Evolutionary conservation across 2,113 vertebrate genomes (phyloP), one percentile per base, ranked within the genome.

Genomic region (Chitala chitala): DNA sequence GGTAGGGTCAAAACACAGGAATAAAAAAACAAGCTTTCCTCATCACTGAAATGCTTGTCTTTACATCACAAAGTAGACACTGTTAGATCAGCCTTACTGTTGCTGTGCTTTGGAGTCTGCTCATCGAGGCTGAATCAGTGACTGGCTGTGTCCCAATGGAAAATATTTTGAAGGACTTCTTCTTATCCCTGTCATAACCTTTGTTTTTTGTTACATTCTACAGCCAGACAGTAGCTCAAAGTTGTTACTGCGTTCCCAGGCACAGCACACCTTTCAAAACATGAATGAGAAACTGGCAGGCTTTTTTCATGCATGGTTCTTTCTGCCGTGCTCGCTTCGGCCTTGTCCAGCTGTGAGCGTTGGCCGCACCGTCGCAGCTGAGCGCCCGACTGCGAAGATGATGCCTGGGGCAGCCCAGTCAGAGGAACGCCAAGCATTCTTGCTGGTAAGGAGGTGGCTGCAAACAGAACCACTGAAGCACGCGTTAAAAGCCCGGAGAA

Each of bases 41-140:
- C 7, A 33, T 29, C 3, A 63, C n/a, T 63, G 59, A 63, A 63
- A 38, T 63, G 31, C 31, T 2, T 38, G 33, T 78, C 42, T 63
- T 51, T 74, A 56, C 81, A 44, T 70, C 33, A 29, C 76, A 78
- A 75, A 82, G 79, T 78, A 81, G 80, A 75, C 78, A 76, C 85
- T 33, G 10, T 63, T 63, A 38, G 15, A 38, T 63, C 59, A n/a
- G 8, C 59, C 38, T 63, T 63, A 36, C 59, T 38, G 29, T 20
- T 36, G 38, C 33, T 63, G 1, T n/a, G 33, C 56, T 17, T 5
- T 2, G 79, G 63, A 77, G 82, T 69, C 77, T 81, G 69, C 73
- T 69, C 58, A 82, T 77, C 75, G 69, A 78, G 78, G 82, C 64
- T 75, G 74, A 13, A 69, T 36, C 64, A 69, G 65, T 40, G 22